Conservation (phyloP, 2,797 vertebrate species). For the Threskiornis aethiopicus region DNA sequence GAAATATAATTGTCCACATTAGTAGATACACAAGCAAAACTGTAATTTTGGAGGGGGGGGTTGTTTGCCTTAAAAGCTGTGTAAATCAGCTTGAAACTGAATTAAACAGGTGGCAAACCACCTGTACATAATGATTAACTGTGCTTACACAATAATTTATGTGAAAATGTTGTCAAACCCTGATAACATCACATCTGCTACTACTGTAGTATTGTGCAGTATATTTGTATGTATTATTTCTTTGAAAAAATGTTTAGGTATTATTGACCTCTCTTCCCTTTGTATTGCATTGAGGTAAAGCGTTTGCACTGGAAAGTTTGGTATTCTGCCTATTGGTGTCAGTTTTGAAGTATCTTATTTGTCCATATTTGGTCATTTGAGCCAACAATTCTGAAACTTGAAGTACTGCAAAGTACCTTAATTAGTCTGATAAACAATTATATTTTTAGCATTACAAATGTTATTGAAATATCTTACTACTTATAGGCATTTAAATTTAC, state of each 20-base stretch:
- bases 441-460: not conserved
- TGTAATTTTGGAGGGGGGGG: constrained; percentile 8
- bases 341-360: not conserved
- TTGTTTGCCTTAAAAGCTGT: constrained; percentile 57
- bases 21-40: constrained; percentile 26
- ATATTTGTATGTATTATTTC: constrained; percentile 2
- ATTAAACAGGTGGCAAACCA: constrained; percentile 74
- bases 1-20: constrained; percentile 53
- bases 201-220: constrained; percentile 17
- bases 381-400: not conserved
- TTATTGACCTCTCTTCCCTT: not conserved
- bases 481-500: not conserved
- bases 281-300: not conserved
- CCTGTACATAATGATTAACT: constrained; percentile 75
- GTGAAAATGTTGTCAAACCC: constrained; percentile 64
- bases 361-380: not conserved
- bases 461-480: not conserved
- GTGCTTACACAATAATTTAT: constrained; percentile 71
- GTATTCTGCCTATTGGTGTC: not conserved
- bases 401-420: not conserved
- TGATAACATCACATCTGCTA: constrained; percentile 70
- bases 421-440: not conserved
- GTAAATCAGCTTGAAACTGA: constrained; percentile 70
- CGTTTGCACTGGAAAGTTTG: not conserved
- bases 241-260: not conserved